Conservation (phyloP, 2,113 vertebrate species). For the Lanius collurio region DNA sequence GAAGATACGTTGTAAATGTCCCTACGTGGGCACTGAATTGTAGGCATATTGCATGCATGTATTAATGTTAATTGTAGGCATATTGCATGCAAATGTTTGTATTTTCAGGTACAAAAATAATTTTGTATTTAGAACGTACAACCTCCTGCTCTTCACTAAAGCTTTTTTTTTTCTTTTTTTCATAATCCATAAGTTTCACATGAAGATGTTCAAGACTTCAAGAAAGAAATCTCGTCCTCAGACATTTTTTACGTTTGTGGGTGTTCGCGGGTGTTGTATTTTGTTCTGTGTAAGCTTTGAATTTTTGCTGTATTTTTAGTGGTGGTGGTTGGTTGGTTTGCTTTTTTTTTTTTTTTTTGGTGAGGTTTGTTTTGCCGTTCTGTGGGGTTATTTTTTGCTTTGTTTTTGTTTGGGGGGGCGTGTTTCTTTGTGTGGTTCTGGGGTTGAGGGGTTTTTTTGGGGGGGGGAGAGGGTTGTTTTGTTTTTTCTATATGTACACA, state of each 20-base stretch:
- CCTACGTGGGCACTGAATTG: neutral
- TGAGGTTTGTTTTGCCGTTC: neutral
- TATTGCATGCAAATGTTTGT: neutral
- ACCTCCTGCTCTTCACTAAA: neutral
- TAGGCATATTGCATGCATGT: neutral
- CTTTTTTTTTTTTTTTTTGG: too few species aligned
- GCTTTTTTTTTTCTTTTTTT: rapidly evolving
- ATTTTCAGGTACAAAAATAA: neutral
- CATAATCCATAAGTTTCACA: neutral
- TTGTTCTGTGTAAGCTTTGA: neutral
- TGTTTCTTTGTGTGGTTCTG: neutral
- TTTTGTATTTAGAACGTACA: neutral
- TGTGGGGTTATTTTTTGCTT: neutral
- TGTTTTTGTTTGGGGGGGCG: neutral
- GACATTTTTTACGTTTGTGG: neutral
- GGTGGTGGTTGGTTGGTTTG: neutral
- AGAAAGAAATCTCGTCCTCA: neutral
- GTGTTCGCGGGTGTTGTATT: neutral
- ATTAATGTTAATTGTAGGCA: neutral
- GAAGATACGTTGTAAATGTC: neutral
- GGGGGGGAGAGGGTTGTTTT: neutral
- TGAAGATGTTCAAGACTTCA: neutral
- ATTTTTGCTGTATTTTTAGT: neutral
- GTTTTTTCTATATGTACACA: too few species aligned
- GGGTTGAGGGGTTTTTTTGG: too few species aligned